A percentile compares a stretch with the other conserved stretches of the same genome.
Conservation (phyloP, 2,888 invertebrate species). For the Brachyopa scutellaris region DNA sequence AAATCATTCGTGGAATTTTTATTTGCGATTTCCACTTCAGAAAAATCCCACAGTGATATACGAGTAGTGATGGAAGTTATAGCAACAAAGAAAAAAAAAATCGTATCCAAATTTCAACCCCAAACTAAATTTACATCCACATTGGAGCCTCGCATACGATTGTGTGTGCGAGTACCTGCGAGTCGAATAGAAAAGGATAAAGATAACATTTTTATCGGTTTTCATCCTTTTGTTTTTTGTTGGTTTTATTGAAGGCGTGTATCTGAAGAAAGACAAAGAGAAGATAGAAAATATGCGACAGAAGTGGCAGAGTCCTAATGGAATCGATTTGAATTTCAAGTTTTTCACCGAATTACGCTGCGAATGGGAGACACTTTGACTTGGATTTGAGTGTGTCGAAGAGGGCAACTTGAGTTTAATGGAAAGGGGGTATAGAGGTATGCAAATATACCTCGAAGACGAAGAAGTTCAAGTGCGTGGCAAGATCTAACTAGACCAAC, state of each 20-base stretch:
- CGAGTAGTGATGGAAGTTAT: too few relatives aligned
- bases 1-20: slow-evolving; percentile 62
- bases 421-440: too few relatives aligned
- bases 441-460: too few relatives aligned
- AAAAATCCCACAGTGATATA: slow-evolving; percentile 8
- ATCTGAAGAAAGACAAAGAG: too few relatives aligned
- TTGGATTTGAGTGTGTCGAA: too few relatives aligned
- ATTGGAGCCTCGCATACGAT: too few relatives aligned
- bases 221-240: slow-evolving; percentile 34
- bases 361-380: too few relatives aligned
- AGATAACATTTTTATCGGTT: slow-evolving; percentile 62
- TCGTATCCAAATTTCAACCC: slow-evolving; percentile 17
- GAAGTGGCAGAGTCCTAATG: slow-evolving; percentile 53
- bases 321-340: slow-evolving; percentile 67
- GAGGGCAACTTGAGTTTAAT: too few relatives aligned
- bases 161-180: too few relatives aligned
- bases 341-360: slow-evolving; percentile 22
- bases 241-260: slow-evolving; percentile 19
- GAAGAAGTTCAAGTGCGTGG: too few relatives aligned
- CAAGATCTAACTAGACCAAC: too few relatives aligned
- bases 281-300: not conserved
- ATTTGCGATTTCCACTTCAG: slow-evolving; percentile 35
- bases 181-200: slow-evolving; percentile 29
- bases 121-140: slow-evolving; percentile 30
- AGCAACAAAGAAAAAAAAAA: slow-evolving; percentile 17